Evolutionary conservation across 1,140 invertebrate genomes (phyloP), one percentile per base, ranked within the genome.

Genomic region (Drosophila nikananu): DNA sequence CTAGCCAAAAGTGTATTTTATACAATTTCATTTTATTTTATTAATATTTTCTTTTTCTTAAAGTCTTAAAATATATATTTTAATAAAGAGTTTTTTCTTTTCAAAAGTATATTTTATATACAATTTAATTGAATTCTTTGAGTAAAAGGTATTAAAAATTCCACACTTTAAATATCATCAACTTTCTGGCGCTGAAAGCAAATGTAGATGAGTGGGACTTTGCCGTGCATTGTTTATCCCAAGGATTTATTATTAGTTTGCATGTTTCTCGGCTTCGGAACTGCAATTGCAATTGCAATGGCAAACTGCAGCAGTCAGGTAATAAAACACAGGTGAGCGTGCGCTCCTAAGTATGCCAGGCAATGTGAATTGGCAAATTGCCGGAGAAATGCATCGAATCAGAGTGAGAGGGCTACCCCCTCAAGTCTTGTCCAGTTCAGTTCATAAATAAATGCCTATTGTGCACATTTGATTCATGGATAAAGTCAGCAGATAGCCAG

Each of bases 241-340:
- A 61, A 64, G 66, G 52, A 66, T 73, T 80, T 80, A 84, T 86
- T 84, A 70, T 81, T 78, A 86, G 77, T 78, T 81, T 62, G 77
- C 81, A 64, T 77, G 77, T 72, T 83, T 48, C 58, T 72, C 44
- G 57, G 19, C 58, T 19, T 10, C n/a, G 25, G 39, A 59, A 59
- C n/a, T 71, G 52, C 66, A 58, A 37, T 39, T 71, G 52, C 66
- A 58, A 37, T 39, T 55, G 52, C 42, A 51, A 30, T 12, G 21
- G 13, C n/a, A 25, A 64, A 65, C 52, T 72, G 70, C 70, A 35
- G 70, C 55, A 73, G 70, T 60, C 67, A 73, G 70, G 67, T 42
- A 73, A 73, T 73, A 73, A 73, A 73, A 60, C 46, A 61, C 35
- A 39, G 57, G 19, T 23, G 12, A n/a, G 27, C 54, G 54, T 39